Percentiles rank a stretch among this genome's conserved stretches.
These are phyloP conservation scores for Palythoa caribaeorum DNA, from an alignment of 92 coral and sea anemone genomes.

Conservation along the genomic window DNA sequence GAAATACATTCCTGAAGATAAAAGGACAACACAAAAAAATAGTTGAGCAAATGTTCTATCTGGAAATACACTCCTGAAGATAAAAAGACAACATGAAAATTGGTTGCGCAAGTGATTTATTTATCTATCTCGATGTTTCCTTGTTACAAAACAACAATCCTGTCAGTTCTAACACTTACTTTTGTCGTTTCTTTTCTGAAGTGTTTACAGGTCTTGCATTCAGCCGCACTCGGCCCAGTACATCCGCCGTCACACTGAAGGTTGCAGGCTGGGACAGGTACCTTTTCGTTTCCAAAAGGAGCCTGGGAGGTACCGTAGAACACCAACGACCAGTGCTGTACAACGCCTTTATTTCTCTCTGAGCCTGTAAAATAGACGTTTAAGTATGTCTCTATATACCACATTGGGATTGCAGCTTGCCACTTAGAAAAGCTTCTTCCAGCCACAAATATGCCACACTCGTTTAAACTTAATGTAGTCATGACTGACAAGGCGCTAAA, in stretches of 20 bases:
- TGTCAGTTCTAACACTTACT: constrained; percentile 33
- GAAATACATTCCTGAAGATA: too few species aligned
- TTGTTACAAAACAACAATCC: neutral
- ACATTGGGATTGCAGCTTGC: too few species aligned
- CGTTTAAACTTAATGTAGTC: too few species aligned
- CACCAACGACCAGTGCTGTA: constrained; percentile 76
- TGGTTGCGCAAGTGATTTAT: too few species aligned
- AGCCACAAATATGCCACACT: too few species aligned
- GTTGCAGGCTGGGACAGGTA: constrained; percentile 84
- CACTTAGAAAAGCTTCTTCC: too few species aligned
- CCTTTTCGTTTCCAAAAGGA: constrained; percentile 57
- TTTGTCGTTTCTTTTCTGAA: constrained; percentile 71
- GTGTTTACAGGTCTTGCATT: constrained; percentile 82
- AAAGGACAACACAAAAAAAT: too few species aligned
- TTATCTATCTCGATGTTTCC: neutral
- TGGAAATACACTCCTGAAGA: too few species aligned
- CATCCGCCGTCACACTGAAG: constrained; percentile 90
- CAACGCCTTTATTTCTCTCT: constrained; percentile 59
- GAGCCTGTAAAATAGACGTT: constrained; percentile 4
- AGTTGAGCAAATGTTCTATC: too few species aligned
- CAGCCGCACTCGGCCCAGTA: constrained; percentile 83
- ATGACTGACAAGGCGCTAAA: too few species aligned
- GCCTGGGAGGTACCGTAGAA: constrained; percentile 85
- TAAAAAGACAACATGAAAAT: too few species aligned
- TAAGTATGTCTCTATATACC: neutral